Percentiles rank a stretch among this genome's conserved stretches.
These are phyloP conservation scores for Sitobion miscanthi DNA, from an alignment of 1,140 invertebrate genomes.

Conservation along the genomic window DNA sequence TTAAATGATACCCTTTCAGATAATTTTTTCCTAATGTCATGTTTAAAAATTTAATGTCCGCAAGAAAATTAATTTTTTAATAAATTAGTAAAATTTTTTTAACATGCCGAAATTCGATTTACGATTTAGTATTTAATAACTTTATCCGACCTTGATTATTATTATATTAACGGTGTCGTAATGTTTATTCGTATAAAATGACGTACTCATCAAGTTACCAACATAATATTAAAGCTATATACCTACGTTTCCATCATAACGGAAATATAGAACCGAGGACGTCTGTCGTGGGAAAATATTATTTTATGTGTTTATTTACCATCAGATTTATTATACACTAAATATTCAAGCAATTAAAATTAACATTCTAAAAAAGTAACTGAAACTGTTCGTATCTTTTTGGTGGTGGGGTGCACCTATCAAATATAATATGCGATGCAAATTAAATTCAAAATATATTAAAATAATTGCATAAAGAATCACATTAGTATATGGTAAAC, in stretches of 20 bases:
- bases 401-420: background rate
- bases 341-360: too few species aligned
- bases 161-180: background rate
- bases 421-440: background rate
- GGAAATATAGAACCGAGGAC: background rate
- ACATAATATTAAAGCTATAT: background rate
- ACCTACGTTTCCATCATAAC: background rate
- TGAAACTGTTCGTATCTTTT: background rate
- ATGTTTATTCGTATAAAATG: too few species aligned
- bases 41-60: too few species aligned
- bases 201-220: background rate
- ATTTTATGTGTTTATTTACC: background rate
- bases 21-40: too few species aligned
- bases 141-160: background rate
- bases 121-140: background rate
- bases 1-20: too few species aligned
- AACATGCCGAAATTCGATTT: background rate
- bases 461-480: background rate
- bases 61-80: too few species aligned
- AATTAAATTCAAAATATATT: background rate
- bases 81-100: too few species aligned
- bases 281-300: background rate
- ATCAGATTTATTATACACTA: background rate
- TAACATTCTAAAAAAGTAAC: too few species aligned
- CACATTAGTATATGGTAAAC: background rate